Conservation (phyloP, 64 coral and sea anemone genomes). For the Porites australiensis region DNA sequence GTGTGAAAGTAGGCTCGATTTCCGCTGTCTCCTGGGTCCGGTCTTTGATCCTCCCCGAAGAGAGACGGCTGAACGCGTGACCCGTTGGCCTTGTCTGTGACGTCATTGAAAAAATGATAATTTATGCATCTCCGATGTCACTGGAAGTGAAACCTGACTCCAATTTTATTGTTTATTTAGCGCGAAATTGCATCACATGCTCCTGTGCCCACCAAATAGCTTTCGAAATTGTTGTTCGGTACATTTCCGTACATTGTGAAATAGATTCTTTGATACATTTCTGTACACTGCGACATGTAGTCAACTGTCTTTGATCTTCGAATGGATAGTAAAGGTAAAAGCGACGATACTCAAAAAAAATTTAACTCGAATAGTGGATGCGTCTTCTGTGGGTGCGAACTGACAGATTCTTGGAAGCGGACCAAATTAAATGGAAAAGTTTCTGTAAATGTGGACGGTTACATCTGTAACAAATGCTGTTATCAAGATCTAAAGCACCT, state of each 20-base stretch:
- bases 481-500: slow-evolving; percentile 8
- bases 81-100: slow-evolving; percentile 16
- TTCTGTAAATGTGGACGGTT: slow-evolving; percentile 10
- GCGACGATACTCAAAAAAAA: not conserved
- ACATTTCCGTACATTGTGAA: not conserved
- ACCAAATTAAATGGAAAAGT: slow-evolving; percentile 25
- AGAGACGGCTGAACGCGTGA: slow-evolving; percentile 27
- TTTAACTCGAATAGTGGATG: slow-evolving; percentile 12
- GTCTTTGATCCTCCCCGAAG: not conserved
- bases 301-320: not conserved
- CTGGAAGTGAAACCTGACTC: slow-evolving; percentile 21
- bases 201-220: not conserved
- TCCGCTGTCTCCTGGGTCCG: not conserved
- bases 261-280: not conserved
- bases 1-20: slow-evolving; percentile 54
- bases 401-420: not conserved
- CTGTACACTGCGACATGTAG: not conserved
- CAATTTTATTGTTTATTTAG: slow-evolving; percentile 19
- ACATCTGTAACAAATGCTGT: slow-evolving; percentile 13
- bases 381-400: slow-evolving; percentile 3
- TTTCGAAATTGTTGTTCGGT: not conserved
- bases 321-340: not conserved
- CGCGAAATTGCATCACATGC: not conserved
- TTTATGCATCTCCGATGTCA: slow-evolving; percentile 42
- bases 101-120: slow-evolving; percentile 13